Evolutionary conservation across 2,797 vertebrate species (phyloP), one percentile per base, ranked within the genome.

Genomic region (Gobio occitaniae): DNA sequence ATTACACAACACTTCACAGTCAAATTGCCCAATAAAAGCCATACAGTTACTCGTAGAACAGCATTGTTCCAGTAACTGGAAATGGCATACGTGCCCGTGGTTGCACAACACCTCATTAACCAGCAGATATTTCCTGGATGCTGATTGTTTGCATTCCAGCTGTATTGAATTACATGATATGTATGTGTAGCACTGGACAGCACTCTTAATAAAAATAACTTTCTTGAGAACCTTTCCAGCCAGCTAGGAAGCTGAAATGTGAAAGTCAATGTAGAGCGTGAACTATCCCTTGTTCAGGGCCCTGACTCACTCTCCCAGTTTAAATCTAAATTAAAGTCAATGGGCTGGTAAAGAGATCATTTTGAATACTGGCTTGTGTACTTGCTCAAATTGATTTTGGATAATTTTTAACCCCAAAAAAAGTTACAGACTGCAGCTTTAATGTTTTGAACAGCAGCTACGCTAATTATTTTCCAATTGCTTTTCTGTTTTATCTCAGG

Each of bases 21-120:
- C 47, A 25, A 63, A 87, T 2, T 48, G 84, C 4, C 17, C 72
- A 54, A 70, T 79, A 72, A 71, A 71, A 68, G 76, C 36, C 47
- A 16, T 76, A 83, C 48, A 56, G 80, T 50, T 8, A 5, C 56
- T 52, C 4, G 9, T 5, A 10, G 63, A n/a, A 32, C 65, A 77
- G 36, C 15, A 47, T 47, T 29, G 59, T 13, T 54, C 32, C 19
- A 54, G 47, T 15, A 47, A 68, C 9, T 7, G 13, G 8, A 19
- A 29, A 36, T 66, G 65, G 2, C 12, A 8, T 38, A 47, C 11
- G 1, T 59, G 36, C 21, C 21, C 15, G 3, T 72, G 52, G 17
- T 82, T 82, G 41, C 54, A 63, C 36, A 81, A 81, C 13, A 70
- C 63, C 3, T 69, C 11, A 1, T 29, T 50, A 65, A 12, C 19